Percentiles rank a stretch among this genome's conserved stretches.
These are phyloP conservation scores for Perognathus longimembris DNA, from an alignment of 2,113 vertebrate genomes.

Conservation along the genomic window DNA sequence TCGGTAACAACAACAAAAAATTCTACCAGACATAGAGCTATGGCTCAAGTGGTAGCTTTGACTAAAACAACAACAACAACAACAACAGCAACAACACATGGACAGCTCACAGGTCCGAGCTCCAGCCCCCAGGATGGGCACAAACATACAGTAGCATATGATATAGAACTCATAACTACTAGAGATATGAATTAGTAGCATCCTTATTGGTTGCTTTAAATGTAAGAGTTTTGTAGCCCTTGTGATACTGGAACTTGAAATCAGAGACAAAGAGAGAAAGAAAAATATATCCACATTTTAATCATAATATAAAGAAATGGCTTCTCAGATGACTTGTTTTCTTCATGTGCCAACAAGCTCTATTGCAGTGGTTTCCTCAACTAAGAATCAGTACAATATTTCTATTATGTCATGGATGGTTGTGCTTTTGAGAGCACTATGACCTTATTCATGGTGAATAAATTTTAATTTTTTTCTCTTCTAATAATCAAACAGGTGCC, in stretches of 20 bases:
- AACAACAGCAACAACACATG: too few species aligned
- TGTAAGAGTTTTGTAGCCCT: not conserved
- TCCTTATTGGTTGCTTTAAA: not conserved
- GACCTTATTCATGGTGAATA: not conserved
- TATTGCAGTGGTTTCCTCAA: not conserved
- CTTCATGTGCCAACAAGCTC: not conserved
- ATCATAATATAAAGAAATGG: not conserved
- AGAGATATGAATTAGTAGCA: not conserved
- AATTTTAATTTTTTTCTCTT: not conserved
- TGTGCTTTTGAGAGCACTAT: not conserved
- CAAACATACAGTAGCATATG: too few species aligned
- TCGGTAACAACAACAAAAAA: too few species aligned
- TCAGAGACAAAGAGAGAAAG: not conserved
- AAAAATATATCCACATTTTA: not conserved
- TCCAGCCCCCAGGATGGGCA: too few species aligned
- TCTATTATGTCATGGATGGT: not conserved
- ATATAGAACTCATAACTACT: not conserved
- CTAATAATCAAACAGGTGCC: not conserved
- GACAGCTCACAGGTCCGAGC: too few species aligned
- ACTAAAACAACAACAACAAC: too few species aligned
- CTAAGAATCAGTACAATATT: not conserved
- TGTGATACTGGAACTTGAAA: not conserved
- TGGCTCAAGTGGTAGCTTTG: too few species aligned
- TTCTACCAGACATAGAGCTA: too few species aligned
- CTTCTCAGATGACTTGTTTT: not conserved